Evolutionary conservation across 2,888 invertebrate genomes (phyloP), one percentile per base, ranked within the genome.

Genomic region (Lasioglossum morio): DNA sequence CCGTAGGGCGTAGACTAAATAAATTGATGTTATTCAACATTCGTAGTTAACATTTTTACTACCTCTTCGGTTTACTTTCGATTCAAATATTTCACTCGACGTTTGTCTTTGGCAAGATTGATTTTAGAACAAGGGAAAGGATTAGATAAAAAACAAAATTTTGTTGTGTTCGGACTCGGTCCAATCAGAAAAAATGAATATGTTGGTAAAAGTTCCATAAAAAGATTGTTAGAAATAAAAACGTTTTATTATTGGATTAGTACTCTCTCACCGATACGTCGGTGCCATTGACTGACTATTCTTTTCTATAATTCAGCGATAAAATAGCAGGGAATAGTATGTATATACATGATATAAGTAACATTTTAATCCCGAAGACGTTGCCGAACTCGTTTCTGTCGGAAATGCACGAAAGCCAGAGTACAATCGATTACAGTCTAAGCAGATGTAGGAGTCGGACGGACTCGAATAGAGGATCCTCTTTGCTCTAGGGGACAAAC

Each of bases 391-490:
- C n/a, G 4, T 57, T 57, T n/a, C 12, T 12, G n/a, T 12, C 57
- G 57, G 3, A 10, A 19, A 53, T 8, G 23, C 23, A 10, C 8
- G 19, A 10, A 57, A 57, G 57, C 23, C 8, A 12, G n/a, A n/a
- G 57, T 57, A n/a, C n/a, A n/a, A 57, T 57, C n/a, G 57, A 57
- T 57, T 57, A 57, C n/a, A n/a, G 57, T n/a, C n/a, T n/a, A 57
- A 57, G 57, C 57, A 57, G n/a, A 57, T n/a, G n/a, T 57, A 57
- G 12, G n/a, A 57, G n/a, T n/a, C 4, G 57, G 12, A 57, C 12
- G n/a, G 57, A 57, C 12, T 57, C 4, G 57, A 57, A 57, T 57
- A 30, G 60, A 30, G 60, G 60, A 63, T 63, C 16, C 27, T 16
- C 27, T 27, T 63, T 63, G 14, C n/a, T 27, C n/a, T 27, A 16